Evolutionary conservation across 2,888 invertebrate genomes (phyloP).

Genomic region (Octonoba sinensis): DNA sequence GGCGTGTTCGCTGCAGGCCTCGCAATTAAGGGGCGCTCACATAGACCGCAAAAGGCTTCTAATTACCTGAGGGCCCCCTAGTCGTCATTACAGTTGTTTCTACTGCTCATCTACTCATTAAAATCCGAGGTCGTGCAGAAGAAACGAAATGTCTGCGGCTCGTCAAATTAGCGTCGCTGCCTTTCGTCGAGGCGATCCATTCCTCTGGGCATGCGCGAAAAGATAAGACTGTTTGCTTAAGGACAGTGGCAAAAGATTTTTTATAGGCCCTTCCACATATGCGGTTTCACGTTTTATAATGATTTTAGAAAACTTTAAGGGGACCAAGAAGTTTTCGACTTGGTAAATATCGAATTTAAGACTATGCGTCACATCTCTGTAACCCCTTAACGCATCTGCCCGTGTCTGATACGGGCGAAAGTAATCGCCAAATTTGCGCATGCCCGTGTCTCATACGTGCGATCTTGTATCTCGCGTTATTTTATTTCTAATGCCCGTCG

Average conservation of each 20-base stretch:
- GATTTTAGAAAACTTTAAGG: too few relatives aligned
- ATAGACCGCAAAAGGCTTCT: constrained; percentile 55
- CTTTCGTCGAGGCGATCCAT: constrained; percentile 49
- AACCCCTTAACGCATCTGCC: too few relatives aligned
- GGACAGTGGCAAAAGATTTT: constrained; percentile 29
- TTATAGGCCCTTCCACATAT: neutral
- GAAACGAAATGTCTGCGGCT: constrained; percentile 47
- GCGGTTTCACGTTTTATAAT: too few relatives aligned
- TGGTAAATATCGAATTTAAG: too few relatives aligned
- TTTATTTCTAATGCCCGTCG: too few relatives aligned
- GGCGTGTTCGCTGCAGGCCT: constrained; percentile 32
- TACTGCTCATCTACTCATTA: constrained; percentile 45
- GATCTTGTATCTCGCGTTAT: too few relatives aligned
- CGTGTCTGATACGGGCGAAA: too few relatives aligned
- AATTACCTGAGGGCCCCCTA: constrained; percentile 51
- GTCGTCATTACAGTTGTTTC: constrained; percentile 14
- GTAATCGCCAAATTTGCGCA: too few relatives aligned
- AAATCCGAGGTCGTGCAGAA: constrained; percentile 42
- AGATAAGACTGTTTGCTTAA: constrained; percentile 44
- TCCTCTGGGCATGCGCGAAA: constrained; percentile 8
- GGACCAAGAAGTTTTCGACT: too few relatives aligned
- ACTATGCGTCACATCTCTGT: too few relatives aligned
- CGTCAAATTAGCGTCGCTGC: constrained; percentile 60
- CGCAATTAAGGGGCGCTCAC: constrained; percentile 52
- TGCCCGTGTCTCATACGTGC: too few relatives aligned